Conservation (phyloP, 2,113 vertebrate species). For the Etheostoma cragini region DNA sequence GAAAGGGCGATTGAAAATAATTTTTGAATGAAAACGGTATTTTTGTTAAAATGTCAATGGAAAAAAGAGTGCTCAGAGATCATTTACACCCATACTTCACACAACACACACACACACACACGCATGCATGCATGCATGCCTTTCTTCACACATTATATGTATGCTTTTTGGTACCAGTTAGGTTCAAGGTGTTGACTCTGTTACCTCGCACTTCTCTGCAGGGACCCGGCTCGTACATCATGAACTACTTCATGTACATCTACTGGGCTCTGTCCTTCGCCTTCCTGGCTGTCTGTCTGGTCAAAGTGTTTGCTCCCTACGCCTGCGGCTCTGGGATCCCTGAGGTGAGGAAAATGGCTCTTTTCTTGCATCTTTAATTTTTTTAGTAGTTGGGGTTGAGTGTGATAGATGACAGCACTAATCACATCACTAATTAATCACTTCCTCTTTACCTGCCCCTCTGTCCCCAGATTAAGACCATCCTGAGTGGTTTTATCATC, state of each 20-base stretch:
- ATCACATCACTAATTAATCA: too few relatives aligned
- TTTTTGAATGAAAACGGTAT: not conserved
- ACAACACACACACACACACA: too few relatives aligned
- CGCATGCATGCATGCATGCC: too few relatives aligned
- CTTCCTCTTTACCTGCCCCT: not conserved
- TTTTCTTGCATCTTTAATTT: not conserved
- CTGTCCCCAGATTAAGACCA: conserved; percentile 94
- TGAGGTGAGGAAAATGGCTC: conserved; percentile 85
- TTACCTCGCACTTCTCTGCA: conserved; percentile 51
- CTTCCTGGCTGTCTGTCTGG: conserved; percentile 95
- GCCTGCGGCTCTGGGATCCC: conserved; percentile 98
- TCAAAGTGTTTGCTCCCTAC: conserved; percentile 97
- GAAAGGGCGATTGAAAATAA: not conserved
- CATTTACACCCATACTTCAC: not conserved
- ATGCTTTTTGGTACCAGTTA: not conserved
- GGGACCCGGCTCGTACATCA: conserved; percentile 98
- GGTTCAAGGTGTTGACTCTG: not conserved
- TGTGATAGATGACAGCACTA: not conserved
- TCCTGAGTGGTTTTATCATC: conserved; percentile 99
- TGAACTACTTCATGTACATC: conserved; percentile 99
- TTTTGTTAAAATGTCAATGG: not conserved
- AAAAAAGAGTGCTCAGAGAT: not conserved
- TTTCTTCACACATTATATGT: not conserved
- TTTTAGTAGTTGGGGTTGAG: not conserved
- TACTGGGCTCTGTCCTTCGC: conserved; percentile 98